Conservation (phyloP, 2,888 invertebrate species). For the Dynastes grantii region DNA sequence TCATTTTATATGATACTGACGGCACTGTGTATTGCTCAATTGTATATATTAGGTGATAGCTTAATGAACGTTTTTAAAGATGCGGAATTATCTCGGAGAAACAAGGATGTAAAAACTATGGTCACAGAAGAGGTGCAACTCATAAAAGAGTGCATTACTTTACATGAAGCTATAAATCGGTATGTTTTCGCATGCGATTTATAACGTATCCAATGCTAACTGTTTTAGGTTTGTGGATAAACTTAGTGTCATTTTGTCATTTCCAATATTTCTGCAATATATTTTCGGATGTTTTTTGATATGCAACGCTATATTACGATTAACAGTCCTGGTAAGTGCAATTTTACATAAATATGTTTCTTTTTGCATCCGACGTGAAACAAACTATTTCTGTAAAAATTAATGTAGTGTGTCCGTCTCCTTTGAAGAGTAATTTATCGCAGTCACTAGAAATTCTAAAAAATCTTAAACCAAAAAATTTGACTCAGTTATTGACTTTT, state of each 20-base stretch:
- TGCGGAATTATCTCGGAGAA: neutral
- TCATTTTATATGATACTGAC: constrained; percentile 4
- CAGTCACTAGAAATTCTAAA: too few relatives aligned
- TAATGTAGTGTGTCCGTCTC: too few relatives aligned
- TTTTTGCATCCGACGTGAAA: too few relatives aligned
- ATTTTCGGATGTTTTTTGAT: constrained; percentile 5
- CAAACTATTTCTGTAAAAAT: too few relatives aligned
- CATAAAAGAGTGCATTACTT: neutral
- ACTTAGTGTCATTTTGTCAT: neutral
- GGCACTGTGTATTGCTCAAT: constrained; percentile 2
- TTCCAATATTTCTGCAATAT: constrained; percentile 8
- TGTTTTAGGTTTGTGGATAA: neutral
- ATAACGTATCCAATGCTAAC: neutral
- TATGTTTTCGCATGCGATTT: neutral
- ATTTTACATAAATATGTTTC: too few relatives aligned
- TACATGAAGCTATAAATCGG: constrained; percentile 6
- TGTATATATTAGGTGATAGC: neutral
- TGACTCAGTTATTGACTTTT: too few relatives aligned
- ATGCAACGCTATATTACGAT: constrained; percentile 12
- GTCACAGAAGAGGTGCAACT: neutral
- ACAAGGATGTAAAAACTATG: neutral
- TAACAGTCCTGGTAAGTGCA: constrained; percentile 15
- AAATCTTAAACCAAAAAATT: too few relatives aligned
- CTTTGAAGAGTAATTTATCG: too few relatives aligned
- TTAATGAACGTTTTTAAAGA: neutral